Evolutionary conservation across 2,113 vertebrate genomes (phyloP), one percentile per base, ranked within the genome.

Genomic region (Mystacornis crossleyi): DNA sequence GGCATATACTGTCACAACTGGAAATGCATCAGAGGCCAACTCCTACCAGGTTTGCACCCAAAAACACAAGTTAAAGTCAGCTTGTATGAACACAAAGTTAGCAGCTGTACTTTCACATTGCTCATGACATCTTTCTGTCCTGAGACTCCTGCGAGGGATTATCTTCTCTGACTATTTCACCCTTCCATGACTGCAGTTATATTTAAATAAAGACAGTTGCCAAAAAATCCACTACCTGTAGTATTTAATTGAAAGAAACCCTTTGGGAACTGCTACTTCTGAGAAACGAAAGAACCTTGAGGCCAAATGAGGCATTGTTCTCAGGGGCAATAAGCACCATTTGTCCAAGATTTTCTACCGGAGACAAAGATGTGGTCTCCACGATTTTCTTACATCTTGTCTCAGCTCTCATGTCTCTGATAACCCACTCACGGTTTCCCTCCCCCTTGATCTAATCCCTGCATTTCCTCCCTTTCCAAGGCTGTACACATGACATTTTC

Each of bases 31-130:
- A 83, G 86, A 94, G 87, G 50, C 91, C 23, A 14, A 88, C 88
- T 94, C 92, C 70, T 81, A 94, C 65, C 95, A 93, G 82, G 71
- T 95, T 74, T 93, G 95, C 73, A 78, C 67, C 90, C 93, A 73
- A 80, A 84, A 94, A 94, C 95, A 94, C 86, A 82, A 97, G 93
- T 74, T 96, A 50, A 97, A 97, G 90, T 90, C 97, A 97, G 94
- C 74, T 86, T 92, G 71, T 83, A 60, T 5, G 43, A 86, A 86
- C 66, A 65, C 67, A 23, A 69, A 93, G 75, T 79, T 43, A 91
- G 91, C 94, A 94, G 92, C 95, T 84, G 66, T 28, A 21, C 42
- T 93, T 74, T 36, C 92, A 87, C 94, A 54, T 86, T 86, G 91
- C 94, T 96, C 92, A 53, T 67, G 88, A 92, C 73, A 91, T 57